These are phyloP conservation scores for Hyposmocoma kahamanoa DNA, from an alignment of 1,140 invertebrate species.

Conservation along the genomic window DNA sequence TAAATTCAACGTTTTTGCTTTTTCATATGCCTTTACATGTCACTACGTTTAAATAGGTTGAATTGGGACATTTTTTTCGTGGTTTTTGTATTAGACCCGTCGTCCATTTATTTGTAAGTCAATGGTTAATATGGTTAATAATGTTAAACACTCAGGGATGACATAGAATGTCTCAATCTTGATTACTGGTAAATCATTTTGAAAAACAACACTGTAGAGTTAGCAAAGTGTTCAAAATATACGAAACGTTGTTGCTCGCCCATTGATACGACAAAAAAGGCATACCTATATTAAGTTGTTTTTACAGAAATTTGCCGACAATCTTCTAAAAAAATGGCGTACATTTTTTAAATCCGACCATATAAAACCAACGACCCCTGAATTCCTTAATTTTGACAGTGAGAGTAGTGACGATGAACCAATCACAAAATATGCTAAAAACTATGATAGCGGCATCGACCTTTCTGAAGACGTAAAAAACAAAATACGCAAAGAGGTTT, in stretches of 20 bases:
- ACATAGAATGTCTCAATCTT: not conserved
- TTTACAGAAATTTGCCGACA: conserved; percentile 29
- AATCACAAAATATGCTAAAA: conserved; percentile 51
- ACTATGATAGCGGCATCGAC: conserved; percentile 39
- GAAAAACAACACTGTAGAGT: no score
- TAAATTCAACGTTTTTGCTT: no score
- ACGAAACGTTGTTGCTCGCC: no score
- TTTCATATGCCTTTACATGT: no score
- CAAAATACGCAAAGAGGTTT: conserved; percentile 43
- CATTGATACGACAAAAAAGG: no score
- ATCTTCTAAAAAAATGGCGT: conserved; percentile 27
- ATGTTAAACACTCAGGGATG: conserved; percentile 39
- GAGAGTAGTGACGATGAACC: conserved; percentile 17
- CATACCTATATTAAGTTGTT: not conserved
- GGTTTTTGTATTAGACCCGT: no score
- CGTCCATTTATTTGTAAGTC: no score
- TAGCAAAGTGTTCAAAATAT: no score
- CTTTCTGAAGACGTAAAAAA: conserved; percentile 46
- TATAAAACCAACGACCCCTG: not conserved
- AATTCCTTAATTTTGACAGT: not conserved
- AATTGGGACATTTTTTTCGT: no score
- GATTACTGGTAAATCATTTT: no score
- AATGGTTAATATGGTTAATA: not conserved
- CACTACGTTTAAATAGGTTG: no score
- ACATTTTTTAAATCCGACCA: conserved; percentile 20